Base-by-base conservation (phyloP, 2,888 invertebrate species). In the Adelognathus sp. region DNA sequence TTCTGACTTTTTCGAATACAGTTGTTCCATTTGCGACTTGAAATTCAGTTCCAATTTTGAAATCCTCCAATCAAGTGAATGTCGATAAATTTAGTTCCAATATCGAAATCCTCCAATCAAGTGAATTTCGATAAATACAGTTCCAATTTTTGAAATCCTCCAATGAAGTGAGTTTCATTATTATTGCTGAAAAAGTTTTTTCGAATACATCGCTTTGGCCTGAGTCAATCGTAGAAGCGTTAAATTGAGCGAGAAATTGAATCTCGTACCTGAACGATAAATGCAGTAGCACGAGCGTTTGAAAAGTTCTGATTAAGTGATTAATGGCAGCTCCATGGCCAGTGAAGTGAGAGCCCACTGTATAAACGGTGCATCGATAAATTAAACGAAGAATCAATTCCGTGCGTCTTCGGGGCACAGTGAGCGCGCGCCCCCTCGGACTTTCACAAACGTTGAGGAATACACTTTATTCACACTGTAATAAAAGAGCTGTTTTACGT, bases 321-420 rank as follows among this genome's bases (percentile, higher is more conserved):
- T 78, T 69, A 72, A 67, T 24, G 3, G 46, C 21, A 31, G 6
- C 29, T 61, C 61, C 54, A 66, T 52, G 67, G 61, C 44, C 29
- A 31, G 24, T 44, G 18, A 11, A 5, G 39, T 36, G 5, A 36
- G 61, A 56, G 27, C 7, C 31, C 39, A n/a, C 27, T 14, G 11
- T 21, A 50, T 36, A 27, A 27, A 58, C 11, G n/a, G 46, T 69
- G 52, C 61, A 56, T 75, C 75, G 75, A 79, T 75, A 72, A 79
- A 75, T 79, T 79, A 67, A 75, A 75, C 67, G 56, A 60, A 63
- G 79, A 79, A 75, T 79, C 79, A 75, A 79, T 75, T 79, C 71
- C 78, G 64, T 46, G 64, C 74, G 75, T 78, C 70, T 69, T 52
- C 56, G 50, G 46, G 46, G 58, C 63, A 4, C 24, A 39, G 54